phyloP scores from a whole-genome alignment of 2,888 invertebrate genomes.

The Caenorhabditis plicata region DNA sequence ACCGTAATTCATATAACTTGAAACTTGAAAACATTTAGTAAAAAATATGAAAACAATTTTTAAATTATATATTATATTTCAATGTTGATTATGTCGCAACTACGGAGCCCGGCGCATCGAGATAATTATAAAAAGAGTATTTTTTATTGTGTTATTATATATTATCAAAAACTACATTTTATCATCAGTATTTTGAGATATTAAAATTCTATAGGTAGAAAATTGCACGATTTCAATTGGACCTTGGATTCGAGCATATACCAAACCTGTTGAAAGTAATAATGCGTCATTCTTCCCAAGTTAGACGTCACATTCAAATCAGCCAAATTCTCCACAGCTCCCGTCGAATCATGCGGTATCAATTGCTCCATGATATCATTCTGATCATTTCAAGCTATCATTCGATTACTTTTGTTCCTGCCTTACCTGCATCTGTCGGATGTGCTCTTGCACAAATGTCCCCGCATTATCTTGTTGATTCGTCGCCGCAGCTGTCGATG shows the following conservation, averaged over 20 bases:
- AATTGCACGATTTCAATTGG: too few species aligned
- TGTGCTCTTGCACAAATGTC: constrained; percentile 22
- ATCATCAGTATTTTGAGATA: too few species aligned
- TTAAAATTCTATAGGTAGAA: too few species aligned
- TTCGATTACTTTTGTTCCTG: neutral
- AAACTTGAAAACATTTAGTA: neutral
- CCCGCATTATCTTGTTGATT: constrained; percentile 1
- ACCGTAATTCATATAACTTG: too few species aligned
- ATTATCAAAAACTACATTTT: too few species aligned
- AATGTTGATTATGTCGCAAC: too few species aligned
- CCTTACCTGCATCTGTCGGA: constrained; percentile 33
- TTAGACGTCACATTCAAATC: constrained; percentile 71
- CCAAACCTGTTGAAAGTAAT: constrained; percentile 80
- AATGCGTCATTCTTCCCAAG: constrained; percentile 79
- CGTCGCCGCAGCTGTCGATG: constrained; percentile 6
- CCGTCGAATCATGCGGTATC: constrained; percentile 24
- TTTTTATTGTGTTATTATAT: too few species aligned
- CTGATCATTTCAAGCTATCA: constrained; percentile 4
- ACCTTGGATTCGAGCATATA: too few species aligned
- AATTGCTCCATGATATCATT: constrained; percentile 29
- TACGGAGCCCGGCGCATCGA: too few species aligned
- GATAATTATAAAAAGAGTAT: too few species aligned
- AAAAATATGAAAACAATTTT: neutral
- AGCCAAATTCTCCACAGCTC: constrained; percentile 22
- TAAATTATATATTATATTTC: neutral